Percentiles rank a stretch among this genome's conserved stretches.
These are phyloP conservation scores for Spizella passerina DNA, from an alignment of 2,797 vertebrate genomes.

Conservation along the genomic window DNA sequence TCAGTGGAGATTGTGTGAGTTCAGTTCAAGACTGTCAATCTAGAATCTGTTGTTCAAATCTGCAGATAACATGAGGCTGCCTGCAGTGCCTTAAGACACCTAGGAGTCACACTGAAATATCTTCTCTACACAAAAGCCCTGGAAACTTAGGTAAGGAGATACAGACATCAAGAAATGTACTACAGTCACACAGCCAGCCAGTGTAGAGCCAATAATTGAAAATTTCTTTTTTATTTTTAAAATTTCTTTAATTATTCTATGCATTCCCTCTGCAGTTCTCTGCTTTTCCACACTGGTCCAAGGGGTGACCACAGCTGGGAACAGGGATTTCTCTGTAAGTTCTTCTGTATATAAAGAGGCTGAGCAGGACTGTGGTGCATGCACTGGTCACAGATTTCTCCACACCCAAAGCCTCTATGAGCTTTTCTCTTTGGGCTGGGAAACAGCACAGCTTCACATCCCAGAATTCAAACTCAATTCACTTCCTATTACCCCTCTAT, in stretches of 20 bases:
- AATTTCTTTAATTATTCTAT: background rate
- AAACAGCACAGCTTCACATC: background rate
- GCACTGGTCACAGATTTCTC: background rate
- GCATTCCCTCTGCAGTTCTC: background rate
- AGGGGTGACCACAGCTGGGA: background rate
- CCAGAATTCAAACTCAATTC: background rate
- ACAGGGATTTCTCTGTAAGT: background rate
- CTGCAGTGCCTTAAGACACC: background rate
- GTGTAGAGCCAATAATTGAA: accelerated
- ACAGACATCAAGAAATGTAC: background rate
- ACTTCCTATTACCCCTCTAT: background rate
- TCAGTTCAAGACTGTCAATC: background rate
- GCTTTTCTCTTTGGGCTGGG: background rate
- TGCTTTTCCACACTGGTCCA: background rate
- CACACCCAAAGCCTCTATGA: background rate
- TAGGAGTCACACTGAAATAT: background rate
- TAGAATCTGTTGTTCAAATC: background rate
- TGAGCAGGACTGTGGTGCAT: background rate
- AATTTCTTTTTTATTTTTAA: accelerated
- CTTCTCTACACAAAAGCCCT: background rate
- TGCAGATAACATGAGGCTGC: background rate
- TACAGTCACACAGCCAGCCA: background rate
- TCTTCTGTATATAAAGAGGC: background rate
- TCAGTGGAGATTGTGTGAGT: background rate
- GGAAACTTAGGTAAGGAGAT: background rate